Percentiles rank a stretch among this genome's conserved stretches.
These are phyloP conservation scores for Spodoptera frugiperda DNA, from an alignment of 1,140 invertebrate species.

Conservation along the genomic window DNA sequence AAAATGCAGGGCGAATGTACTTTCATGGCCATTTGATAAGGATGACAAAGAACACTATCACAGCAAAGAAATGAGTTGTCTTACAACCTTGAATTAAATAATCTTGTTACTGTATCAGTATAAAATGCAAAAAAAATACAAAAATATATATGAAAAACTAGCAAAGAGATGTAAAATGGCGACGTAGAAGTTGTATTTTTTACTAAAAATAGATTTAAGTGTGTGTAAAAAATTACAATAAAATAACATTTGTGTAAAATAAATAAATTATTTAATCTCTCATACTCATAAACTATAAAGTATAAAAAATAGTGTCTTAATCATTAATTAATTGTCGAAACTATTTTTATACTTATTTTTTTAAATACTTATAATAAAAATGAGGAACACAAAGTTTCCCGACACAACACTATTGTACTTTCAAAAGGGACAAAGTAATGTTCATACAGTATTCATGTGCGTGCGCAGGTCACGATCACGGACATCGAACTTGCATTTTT, in stretches of 20 bases:
- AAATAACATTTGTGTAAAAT: too few species aligned
- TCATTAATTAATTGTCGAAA: too few species aligned
- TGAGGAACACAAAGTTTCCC: slow-evolving; percentile 51
- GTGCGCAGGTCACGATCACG: slow-evolving; percentile 80
- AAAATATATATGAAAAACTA: too few species aligned
- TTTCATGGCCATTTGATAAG: slow-evolving; percentile 70
- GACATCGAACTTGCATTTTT: slow-evolving; percentile 80
- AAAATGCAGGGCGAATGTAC: slow-evolving; percentile 62
- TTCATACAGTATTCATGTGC: slow-evolving; percentile 80
- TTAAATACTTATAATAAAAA: slow-evolving; percentile 13
- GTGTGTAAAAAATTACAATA: too few species aligned
- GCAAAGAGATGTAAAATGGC: too few species aligned
- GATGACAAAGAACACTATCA: slow-evolving; percentile 65
- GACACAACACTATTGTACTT: slow-evolving; percentile 62
- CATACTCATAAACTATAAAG: too few species aligned
- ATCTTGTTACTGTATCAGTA: background rate
- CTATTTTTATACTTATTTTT: too few species aligned
- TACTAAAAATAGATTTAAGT: too few species aligned
- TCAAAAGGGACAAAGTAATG: slow-evolving; percentile 66
- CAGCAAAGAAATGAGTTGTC: slow-evolving; percentile 50
- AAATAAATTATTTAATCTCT: too few species aligned
- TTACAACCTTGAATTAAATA: background rate
- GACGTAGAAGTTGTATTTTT: too few species aligned
- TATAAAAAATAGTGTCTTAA: too few species aligned
- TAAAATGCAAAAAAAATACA: too few species aligned